phyloP scores from a whole-genome alignment of 2,888 invertebrate genomes.

The Helleia helle region DNA sequence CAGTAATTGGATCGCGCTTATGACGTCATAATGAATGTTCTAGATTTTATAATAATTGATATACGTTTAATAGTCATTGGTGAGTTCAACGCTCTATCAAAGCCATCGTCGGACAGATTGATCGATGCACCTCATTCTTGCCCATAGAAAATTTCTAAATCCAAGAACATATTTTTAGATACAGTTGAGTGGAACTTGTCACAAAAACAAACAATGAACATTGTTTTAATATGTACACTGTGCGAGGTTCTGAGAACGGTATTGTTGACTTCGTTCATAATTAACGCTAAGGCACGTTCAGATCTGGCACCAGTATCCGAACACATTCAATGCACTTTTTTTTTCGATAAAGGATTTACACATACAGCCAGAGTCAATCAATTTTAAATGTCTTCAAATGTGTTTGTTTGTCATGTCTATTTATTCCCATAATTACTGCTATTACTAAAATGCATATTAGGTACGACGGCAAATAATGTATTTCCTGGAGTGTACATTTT shows the following conservation, averaged over 20 bases:
- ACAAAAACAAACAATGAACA: conserved; percentile 11
- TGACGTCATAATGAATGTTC: too few relatives aligned
- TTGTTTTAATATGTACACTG: conserved; percentile 11
- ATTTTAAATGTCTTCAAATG: too few relatives aligned
- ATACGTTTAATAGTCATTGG: too few relatives aligned
- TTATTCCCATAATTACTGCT: conserved; percentile 1
- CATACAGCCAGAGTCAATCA: too few relatives aligned
- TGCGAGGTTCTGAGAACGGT: conserved; percentile 9
- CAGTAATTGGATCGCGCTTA: too few relatives aligned
- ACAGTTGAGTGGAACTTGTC: conserved; percentile 1
- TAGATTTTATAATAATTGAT: too few relatives aligned
- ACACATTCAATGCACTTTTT: not conserved
- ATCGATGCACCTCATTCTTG: not conserved
- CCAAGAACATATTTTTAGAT: not conserved
- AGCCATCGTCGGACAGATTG: too few relatives aligned
- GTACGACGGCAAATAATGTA: not conserved
- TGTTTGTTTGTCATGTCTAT: not conserved
- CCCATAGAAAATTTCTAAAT: not conserved
- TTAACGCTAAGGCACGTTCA: conserved; percentile 12
- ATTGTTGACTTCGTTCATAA: conserved; percentile 11
- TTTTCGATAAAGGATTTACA: too few relatives aligned
- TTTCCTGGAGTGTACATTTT: not conserved
- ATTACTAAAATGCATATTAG: conserved; percentile 1
- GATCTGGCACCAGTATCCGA: conserved; percentile 6
- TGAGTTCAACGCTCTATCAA: not conserved